Evolutionary conservation across 1,140 invertebrate species (phyloP), one percentile per base, ranked within the genome.

Genomic region (Drosophila auraria): DNA sequence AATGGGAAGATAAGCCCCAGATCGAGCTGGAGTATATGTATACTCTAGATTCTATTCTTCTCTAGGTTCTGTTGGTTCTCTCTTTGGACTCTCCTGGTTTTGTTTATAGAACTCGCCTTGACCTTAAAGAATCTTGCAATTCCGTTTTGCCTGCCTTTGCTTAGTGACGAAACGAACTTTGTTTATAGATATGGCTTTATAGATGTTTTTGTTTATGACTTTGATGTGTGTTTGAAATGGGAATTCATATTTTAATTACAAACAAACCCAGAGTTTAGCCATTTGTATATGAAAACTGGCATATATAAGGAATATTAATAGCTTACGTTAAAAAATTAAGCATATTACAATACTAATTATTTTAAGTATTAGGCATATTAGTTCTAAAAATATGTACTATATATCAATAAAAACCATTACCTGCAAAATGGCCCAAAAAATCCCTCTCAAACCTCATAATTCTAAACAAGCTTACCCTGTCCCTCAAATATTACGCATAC

Each of bases 1-100:
- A 77, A 33, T 40, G 36, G 17, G 20, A 61, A 87, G 83, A 87
- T 87, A 87, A 87, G 83, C 62, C 40, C 17, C n/a, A 44, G 44
- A 58, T 74, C 7, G 17, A 71, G 69, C 76, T 69, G 47, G 17
- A 59, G 11, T 63, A 54, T 69, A 54, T 47, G 20, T 23, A 51
- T 12, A 30, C 51, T 68, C 17, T 59, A 62, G 60, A 79, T 70
- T 80, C 49, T 59, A 62, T 66, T 20, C 20, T 20, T 20, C 20
- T 20, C 69, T 57, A 36, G 66, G 47, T 40, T 47, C 30, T 44
- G 17, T 38, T 23, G 47, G 17, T 47, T 44, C 58, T 56, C 58
- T 78, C 38, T 40, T 47, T 23, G 57, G 33, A 50, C 69, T 73
- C 71, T 20, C 30, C 62, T 61, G 36, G 25, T 54, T 66, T 17